Conservation (phyloP, 1,140 invertebrate species). For the Ctenoplectra terminalis region DNA sequence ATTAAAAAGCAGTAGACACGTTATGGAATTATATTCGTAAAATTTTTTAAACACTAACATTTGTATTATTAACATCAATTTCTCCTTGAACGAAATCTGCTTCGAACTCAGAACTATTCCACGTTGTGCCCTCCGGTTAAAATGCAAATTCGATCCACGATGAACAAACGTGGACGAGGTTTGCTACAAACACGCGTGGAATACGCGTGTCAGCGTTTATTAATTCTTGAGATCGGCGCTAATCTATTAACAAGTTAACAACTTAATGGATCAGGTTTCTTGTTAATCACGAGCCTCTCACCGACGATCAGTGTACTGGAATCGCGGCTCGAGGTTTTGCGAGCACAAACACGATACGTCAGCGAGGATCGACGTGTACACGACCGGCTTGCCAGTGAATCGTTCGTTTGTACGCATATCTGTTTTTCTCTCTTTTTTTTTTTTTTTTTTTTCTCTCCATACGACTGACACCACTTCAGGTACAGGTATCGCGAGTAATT, state of each 20-base stretch:
- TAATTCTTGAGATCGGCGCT: background rate
- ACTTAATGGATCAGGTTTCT: no score
- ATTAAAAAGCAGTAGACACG: no score
- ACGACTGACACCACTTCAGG: background rate
- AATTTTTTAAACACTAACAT: no score
- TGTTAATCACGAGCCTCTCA: constrained; percentile 36
- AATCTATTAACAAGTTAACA: background rate
- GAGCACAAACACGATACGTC: background rate
- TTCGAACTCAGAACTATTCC: background rate
- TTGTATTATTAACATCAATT: background rate
- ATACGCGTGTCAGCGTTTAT: no score
- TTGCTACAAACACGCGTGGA: background rate
- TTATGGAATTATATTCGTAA: no score
- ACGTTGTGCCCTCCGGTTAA: background rate
- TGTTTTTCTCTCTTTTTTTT: background rate
- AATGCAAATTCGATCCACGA: constrained; percentile 23
- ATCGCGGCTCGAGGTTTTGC: background rate
- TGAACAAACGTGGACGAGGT: background rate
- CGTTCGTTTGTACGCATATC: background rate
- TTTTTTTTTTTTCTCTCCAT: background rate
- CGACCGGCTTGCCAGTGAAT: background rate
- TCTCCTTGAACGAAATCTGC: background rate
- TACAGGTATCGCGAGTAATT: background rate
- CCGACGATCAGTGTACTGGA: background rate
- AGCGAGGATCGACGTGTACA: background rate